Conservation (phyloP, 1,140 invertebrate genomes). For the Magallana angulata region DNA sequence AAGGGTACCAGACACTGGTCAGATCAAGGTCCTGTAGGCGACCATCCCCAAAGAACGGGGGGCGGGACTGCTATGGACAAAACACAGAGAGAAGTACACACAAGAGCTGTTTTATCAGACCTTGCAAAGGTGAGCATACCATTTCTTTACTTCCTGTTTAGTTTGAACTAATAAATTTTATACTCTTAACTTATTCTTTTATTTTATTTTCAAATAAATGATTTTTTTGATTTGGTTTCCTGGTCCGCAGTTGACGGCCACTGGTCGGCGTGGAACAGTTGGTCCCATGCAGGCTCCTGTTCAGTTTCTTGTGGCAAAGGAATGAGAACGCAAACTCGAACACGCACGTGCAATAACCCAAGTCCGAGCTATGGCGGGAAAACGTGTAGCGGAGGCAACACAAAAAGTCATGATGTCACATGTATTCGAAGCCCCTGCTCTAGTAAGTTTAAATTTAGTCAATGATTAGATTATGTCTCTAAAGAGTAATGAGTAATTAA, state of each 20-base stretch:
- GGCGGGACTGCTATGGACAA: neutral
- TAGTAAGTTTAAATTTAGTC: neutral
- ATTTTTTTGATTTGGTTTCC: too few species aligned
- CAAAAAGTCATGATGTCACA: neutral
- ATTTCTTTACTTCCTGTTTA: neutral
- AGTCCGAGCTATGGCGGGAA: neutral
- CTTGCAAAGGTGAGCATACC: neutral
- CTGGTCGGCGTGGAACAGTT: neutral
- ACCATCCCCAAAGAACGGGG: neutral
- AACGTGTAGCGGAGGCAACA: neutral
- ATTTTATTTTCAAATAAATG: too few species aligned
- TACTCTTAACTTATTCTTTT: too few species aligned
- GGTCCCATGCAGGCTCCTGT: neutral
- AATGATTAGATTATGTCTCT: too few species aligned
- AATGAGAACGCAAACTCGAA: neutral
- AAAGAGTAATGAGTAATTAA: too few species aligned
- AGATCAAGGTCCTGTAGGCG: neutral
- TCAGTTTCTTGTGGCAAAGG: neutral
- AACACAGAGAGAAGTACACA: neutral
- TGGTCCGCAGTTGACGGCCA: neutral
- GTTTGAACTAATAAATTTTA: too few species aligned
- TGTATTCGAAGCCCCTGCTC: neutral
- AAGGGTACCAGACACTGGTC: neutral
- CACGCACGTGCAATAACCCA: neutral
- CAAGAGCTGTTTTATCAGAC: neutral